Conservation (phyloP, 2,113 vertebrate species). For the Dendrocopos noguchii region DNA sequence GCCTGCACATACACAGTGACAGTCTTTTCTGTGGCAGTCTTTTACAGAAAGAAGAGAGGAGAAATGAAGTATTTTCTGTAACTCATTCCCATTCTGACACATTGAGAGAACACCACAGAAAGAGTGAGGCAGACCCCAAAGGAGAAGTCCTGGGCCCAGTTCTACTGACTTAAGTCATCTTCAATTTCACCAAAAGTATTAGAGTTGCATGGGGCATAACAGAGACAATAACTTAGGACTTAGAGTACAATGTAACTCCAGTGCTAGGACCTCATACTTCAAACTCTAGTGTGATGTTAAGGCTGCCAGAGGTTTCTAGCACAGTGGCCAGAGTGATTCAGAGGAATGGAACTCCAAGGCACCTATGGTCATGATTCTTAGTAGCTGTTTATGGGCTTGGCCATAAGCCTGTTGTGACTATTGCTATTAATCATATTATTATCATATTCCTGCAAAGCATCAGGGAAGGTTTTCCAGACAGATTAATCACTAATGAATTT, state of each 20-base stretch:
- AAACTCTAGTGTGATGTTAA: fast-evolving
- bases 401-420: neutral
- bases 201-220: neutral
- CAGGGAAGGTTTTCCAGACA: conserved; percentile 53
- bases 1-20: neutral
- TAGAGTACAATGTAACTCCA: neutral
- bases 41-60: neutral
- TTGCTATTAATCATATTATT: conserved; percentile 12
- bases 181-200: neutral
- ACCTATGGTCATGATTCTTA: neutral
- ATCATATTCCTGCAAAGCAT: conserved; percentile 30
- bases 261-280: neutral
- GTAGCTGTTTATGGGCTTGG: neutral
- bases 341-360: neutral
- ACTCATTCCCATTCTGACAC: neutral
- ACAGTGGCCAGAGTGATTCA: neutral
- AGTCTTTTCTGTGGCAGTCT: neutral
- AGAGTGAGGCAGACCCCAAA: neutral
- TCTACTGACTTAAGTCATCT: neutral
- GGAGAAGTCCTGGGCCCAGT: neutral
- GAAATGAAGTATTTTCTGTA: neutral
- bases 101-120: neutral
- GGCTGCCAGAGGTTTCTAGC: neutral
- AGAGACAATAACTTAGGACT: neutral
- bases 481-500: conserved; percentile 65